Evolutionary conservation across 2,797 vertebrate genomes (phyloP), one percentile per base, ranked within the genome.

Genomic region (Aldrovandia affinis): DNA sequence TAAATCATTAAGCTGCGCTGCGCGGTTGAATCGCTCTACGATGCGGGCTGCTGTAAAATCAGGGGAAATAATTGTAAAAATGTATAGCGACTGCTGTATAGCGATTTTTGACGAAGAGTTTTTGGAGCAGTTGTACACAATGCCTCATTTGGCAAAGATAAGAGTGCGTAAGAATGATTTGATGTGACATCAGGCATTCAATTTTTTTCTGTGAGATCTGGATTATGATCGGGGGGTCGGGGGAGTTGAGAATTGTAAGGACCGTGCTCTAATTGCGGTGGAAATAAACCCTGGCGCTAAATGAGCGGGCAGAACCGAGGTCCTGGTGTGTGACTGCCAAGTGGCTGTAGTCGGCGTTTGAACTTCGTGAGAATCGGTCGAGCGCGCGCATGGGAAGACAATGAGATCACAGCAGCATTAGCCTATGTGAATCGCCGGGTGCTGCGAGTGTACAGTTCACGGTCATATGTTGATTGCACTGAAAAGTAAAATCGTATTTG

Each of bases 1-100:
- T 94, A 94, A 90, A 94, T 94, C 92, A 94, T 90, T 81, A 81
- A 81, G 85, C 90, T 88, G 90, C 89, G 68, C 54, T 84, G 55
- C 50, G 54, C 80, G 47, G 47, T 81, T 55, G 54, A 61, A 42
- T 61, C 54, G 80, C 54, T 42, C 30, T 42, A 20, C 33, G 22
- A 6, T 8, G 39, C 44, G 30, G 30, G 54, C 30, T 81, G 54
- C 36, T 44, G 80, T 61, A 30, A 54, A 79, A 79, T 33, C 50
- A 55, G 47, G 78, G 25, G 18, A 47, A 77, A 77, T 77, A 20
- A 78, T 80, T 30, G 18, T 2, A 81, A 61, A 73, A 61, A 20
- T 81, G 25, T 61, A 36, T 39, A 18, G 33, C n/a, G 50, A 12
- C 22, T 4, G 33, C 28, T 22, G 8, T 8, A 6, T 59, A 42